phyloP scores from a whole-genome alignment of 2,113 vertebrate genomes.

The Empidonax alnorum region DNA sequence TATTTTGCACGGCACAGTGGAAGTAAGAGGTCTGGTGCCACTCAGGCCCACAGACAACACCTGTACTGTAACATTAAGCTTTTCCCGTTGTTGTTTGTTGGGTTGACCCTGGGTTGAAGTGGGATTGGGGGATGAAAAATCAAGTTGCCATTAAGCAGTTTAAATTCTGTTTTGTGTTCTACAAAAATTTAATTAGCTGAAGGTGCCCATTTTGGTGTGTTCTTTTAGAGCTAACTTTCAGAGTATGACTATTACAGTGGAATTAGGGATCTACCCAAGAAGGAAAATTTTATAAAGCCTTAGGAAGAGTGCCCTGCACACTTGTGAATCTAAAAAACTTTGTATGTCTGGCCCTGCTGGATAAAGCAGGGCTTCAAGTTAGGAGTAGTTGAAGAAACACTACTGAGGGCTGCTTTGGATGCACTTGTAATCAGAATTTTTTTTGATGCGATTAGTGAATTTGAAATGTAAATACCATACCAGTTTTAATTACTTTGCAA shows the following conservation, averaged over 20 bases:
- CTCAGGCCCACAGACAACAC: not conserved
- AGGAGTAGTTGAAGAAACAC: not conserved
- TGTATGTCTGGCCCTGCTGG: not conserved
- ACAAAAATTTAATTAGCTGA: not conserved
- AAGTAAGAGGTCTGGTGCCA: not conserved
- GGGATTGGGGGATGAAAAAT: not conserved
- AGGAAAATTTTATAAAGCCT: not conserved
- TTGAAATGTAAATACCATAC: slow-evolving; percentile 36
- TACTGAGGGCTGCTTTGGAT: not conserved
- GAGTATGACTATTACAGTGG: not conserved
- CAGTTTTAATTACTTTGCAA: slow-evolving; percentile 57
- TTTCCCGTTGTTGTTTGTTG: not conserved
- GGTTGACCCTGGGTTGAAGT: not conserved
- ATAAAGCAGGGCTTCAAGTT: not conserved
- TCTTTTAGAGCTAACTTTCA: not conserved
- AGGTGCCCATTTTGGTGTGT: not conserved
- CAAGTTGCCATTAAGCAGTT: not conserved
- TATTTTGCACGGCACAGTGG: not conserved
- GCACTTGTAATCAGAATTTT: slow-evolving; percentile 8
- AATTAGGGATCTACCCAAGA: not conserved
- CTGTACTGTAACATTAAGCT: not conserved
- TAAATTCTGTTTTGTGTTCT: not conserved
- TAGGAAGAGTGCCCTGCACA: not conserved
- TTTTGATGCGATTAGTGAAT: slow-evolving; percentile 27
- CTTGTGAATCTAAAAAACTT: not conserved